Evolutionary conservation across 92 coral and sea anemone genomes (phyloP), one percentile per base, ranked within the genome.

Genomic region (Palythoa grandiflora): DNA sequence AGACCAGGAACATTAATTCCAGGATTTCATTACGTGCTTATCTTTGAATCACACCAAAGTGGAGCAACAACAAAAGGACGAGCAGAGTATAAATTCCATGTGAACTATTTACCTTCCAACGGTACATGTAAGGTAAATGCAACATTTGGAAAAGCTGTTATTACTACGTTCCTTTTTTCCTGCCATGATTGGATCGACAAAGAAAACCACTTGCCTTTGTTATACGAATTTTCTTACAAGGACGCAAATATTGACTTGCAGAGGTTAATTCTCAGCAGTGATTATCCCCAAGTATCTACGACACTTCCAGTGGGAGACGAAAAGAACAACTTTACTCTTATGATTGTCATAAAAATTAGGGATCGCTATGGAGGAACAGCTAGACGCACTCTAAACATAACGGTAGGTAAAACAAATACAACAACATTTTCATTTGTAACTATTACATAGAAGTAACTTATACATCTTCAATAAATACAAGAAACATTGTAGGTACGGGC

Each of bases 201-300:
- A 20, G 86, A 81, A 47, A n/a, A 39, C 35, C 47, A 66, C 28
- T 28, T 81, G 44, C 86, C 86, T 44, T 54, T 81, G 15, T 60
- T 9, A 47, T 81, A 81, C 19, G 74, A 81, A 48, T 81, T 81
- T 44, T 63, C 59, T 71, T 81, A 81, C 38, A 81, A 66, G 40
- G 76, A 81, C 20, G 13, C 86, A 47, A 66, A 66, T 5, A 4
- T 36, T 59, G 86, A 48, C 28, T 6, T 81, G 57, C 75, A 81
- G 57, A 51, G 75, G 13, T 21, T 81, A 53, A 81, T 81, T 81
- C 36, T 81, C 38, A 81, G 86, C 47, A 81, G 44, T 28, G 86
- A 81, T 81, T 66, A 81, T 11, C 75, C 44, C 40, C 37, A 63
- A 65, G 76, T 39, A 38, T 20, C 63, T 9, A 68, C 75, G 50